Base-by-base conservation (phyloP, 2,888 invertebrate species). In the Resseliella maxima region DNA sequence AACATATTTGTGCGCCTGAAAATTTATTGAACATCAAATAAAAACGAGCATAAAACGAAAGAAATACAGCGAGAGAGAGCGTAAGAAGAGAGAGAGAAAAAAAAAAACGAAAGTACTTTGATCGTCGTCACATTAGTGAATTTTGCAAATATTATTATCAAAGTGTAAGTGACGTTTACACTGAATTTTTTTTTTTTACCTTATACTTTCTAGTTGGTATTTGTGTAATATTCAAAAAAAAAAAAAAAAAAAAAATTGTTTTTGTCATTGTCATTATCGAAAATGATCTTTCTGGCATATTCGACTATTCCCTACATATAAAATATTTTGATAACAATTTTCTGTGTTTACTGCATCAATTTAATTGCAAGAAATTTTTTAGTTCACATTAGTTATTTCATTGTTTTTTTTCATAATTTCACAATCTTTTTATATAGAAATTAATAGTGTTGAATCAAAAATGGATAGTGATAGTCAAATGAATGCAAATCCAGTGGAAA, bases 401-500 rank as follows among this genome's bases (percentile, higher is more conserved):
- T 50, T 50, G 8, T 8, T 50, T 50, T 50, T 50, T 50, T n/a
- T n/a, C n/a, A n/a, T n/a, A n/a, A n/a, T n/a, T n/a, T n/a, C n/a
- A n/a, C n/a, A n/a, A 18, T 18, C 2, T 41, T 41, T 41, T 41
- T 41, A 8, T 41, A 8, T 41, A 41, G 12, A 41, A 5, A 41
- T 41, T 41, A 18, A 50, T 12, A 50, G 1, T 24, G 59, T 5
- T 24, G n/a, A 59, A 12, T 41, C 24, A 59, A n/a, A 83, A 8
- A 88, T 88, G 88, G 88, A 88, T 86, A 91, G 92, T 87, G 93
- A 94, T 89, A 93, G 93, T 89, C 93, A 83, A 83, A 83, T 38
- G 10, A 31, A 93, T 93, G 89, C 93, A 83, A 83, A 83, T 38
- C 38, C 36, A 41, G 92, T 92, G 87, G 93, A 94, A 46, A 41